These are phyloP conservation scores for Kryptopterus vitreolus DNA, from an alignment of 2,797 vertebrate genomes.

Conservation along the genomic window DNA sequence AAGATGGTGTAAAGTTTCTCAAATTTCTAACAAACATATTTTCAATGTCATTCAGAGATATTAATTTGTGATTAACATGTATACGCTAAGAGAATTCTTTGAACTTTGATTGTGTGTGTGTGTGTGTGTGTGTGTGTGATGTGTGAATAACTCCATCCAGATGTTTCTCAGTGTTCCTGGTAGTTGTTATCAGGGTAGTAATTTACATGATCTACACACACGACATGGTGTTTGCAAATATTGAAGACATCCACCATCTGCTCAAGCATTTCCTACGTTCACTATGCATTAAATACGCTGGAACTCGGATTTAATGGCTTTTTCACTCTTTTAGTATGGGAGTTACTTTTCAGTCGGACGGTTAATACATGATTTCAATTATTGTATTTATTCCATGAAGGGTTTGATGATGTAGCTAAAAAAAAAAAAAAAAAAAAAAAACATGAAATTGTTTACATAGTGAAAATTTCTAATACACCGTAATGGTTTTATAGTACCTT, in stretches of 20 bases:
- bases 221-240: not conserved
- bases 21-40: not conserved
- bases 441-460: not conserved
- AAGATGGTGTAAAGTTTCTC: conserved; percentile 4
- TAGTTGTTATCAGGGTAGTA: not conserved
- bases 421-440: not conserved
- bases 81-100: not conserved
- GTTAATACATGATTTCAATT: no score
- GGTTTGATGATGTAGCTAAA: not conserved
- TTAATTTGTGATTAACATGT: not conserved
- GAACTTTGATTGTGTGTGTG: not conserved
- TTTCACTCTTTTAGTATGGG: not conserved
- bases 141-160: not conserved
- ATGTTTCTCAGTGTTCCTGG: not conserved
- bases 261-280: not conserved
- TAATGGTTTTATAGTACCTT: not conserved
- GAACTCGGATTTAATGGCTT: not conserved
- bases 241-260: not conserved
- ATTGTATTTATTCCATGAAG: not conserved
- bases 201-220: conserved; percentile 3
- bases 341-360: no score
- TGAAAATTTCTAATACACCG: not conserved
- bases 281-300: not conserved
- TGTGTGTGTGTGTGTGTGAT: not conserved
- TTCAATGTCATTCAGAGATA: not conserved